A percentile compares a stretch with the other conserved stretches of the same genome.
Evolutionary conservation across 2,888 invertebrate genomes (phyloP).

Genomic region (Pandemis cinnamomeana): DNA sequence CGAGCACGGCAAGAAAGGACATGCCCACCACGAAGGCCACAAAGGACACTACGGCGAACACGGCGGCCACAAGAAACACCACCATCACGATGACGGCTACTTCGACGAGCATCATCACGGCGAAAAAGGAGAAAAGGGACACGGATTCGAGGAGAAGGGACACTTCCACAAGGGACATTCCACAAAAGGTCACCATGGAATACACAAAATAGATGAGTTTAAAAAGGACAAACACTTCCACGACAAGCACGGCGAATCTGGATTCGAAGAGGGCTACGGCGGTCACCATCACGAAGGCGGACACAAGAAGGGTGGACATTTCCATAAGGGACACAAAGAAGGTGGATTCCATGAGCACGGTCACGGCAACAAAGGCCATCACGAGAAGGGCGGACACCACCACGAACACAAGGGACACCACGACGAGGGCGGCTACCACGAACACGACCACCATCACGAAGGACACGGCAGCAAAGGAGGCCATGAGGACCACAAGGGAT

Average conservation of each 20-base stretch:
- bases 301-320: conserved; percentile 90
- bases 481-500: conserved; percentile 90
- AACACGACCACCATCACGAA: conserved; percentile 88
- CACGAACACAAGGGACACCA: conserved; percentile 91
- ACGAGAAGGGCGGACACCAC: conserved; percentile 91
- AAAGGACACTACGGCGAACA: conserved; percentile 85
- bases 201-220: conserved; percentile 93
- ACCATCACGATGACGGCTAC: conserved; percentile 87
- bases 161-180: conserved; percentile 92
- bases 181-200: conserved; percentile 93
- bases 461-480: conserved; percentile 91
- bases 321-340: conserved; percentile 91
- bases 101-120: conserved; percentile 86
- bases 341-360: conserved; percentile 90
- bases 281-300: conserved; percentile 90
- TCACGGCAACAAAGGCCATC: conserved; percentile 90
- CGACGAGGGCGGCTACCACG: conserved; percentile 89
- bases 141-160: conserved; percentile 84
- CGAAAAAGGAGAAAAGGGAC: conserved; percentile 87
- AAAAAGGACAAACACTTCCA: conserved; percentile 95
- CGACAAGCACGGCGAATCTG: conserved; percentile 92
- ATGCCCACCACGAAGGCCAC: conserved; percentile 87
- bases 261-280: conserved; percentile 92
- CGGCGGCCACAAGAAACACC: conserved; percentile 86
- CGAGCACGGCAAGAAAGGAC: conserved; percentile 88